Evolutionary conservation across 2,797 vertebrate species (phyloP), one percentile per base, ranked within the genome.

Genomic region (Artibeus jamaicensis): DNA sequence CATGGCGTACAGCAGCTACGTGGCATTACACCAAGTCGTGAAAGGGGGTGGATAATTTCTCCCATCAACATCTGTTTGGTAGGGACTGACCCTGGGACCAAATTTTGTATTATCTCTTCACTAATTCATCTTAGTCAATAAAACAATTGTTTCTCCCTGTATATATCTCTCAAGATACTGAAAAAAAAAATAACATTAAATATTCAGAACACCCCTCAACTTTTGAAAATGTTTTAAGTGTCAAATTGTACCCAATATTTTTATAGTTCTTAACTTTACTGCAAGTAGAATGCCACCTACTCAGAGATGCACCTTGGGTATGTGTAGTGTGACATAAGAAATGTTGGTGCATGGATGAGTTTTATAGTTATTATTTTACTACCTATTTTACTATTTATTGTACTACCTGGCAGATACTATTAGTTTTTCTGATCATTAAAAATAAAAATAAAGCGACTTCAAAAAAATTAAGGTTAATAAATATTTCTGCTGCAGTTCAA

Each of bases 141-240:
- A 24, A 88, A 91, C 4, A 42, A 24, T 73, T 67, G 57, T 87
- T 86, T 93, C 48, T 95, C 22, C 22, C 39, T 76, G 21, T 42
- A 62, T 85, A 42, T 32, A 76, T 74, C 26, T 94, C 34, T 86
- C 86, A 86, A 78, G 48, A 74, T 19, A 83, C 9, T 85, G 3
- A 55, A 84, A 65, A 93, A 50, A 53, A 91, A 21, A 50, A 24
- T 22, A 57, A 32, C 37, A 42, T 78, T 81, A 83, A 77, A 39
- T 79, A 83, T 83, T 89, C 68, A 34, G 42, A 93, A 87, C 10
- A 84, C 76, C 15, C 34, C 42, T 88, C 65, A 82, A 65, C 18
- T 87, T 93, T 92, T 68, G 42, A 96, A 96, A 91, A 78, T 82
- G 18, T 78, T 94, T 57, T 65, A 83, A 86, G 76, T 53, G 44